These are phyloP conservation scores for Pogonocichla stellata DNA, from an alignment of 2,113 vertebrate genomes.

Conservation along the genomic window DNA sequence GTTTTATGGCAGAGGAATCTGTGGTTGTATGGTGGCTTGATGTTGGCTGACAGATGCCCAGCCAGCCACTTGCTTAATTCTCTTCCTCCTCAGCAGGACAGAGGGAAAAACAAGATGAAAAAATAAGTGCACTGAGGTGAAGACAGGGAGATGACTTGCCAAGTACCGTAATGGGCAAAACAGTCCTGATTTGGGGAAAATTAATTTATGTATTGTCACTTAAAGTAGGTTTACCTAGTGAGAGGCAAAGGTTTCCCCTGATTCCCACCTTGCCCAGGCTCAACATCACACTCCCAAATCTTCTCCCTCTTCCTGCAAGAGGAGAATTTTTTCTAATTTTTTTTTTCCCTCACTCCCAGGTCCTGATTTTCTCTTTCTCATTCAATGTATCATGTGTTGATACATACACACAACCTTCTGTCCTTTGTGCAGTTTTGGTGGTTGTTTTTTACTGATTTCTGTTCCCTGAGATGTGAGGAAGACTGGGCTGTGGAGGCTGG, in stretches of 20 bases:
- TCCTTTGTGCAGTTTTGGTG: background rate
- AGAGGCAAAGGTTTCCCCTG: background rate
- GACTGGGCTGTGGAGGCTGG: background rate
- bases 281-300: accelerated
- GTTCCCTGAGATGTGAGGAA: background rate
- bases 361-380: background rate
- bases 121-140: accelerated
- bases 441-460: background rate
- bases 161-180: background rate
- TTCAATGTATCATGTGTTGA: too few species aligned
- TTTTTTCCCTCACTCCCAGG: accelerated
- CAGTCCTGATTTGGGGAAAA: background rate
- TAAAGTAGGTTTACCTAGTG: background rate
- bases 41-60: background rate
- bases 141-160: background rate
- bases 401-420: background rate
- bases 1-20: background rate
- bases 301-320: background rate
- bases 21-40: background rate
- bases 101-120: background rate
- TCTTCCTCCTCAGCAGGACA: background rate
- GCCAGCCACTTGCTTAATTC: background rate
- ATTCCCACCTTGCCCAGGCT: background rate
- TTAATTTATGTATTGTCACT: background rate
- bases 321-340: background rate